Evolutionary conservation across 2,797 vertebrate genomes (phyloP), one percentile per base, ranked within the genome.

Genomic region (Tamandua tetradactyla): DNA sequence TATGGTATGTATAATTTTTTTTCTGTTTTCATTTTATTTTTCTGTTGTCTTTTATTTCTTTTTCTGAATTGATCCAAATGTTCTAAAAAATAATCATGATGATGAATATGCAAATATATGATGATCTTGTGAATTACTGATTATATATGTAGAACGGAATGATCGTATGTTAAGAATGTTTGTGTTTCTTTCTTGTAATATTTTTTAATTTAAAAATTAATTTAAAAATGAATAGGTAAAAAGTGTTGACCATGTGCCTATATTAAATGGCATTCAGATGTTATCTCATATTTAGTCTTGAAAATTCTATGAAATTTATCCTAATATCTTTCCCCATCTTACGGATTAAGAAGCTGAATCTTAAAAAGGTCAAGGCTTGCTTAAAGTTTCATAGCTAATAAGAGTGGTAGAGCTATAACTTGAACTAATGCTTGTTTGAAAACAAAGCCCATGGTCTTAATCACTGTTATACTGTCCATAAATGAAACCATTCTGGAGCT

Each of bases 241-340:
- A 83, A 87, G 25, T 80, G 22, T 88, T 76, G 72, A 78, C 35
- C 15, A 81, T 17, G 10, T 91, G 42, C 13, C 52, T 76, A 69
- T 66, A 42, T n/a, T 71, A 89, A 89, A 89, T 87, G 89, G 7
- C 20, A 82, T n/a, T 75, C 2, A 47, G 18, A 64, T 1, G 3
- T 92, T 57, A 84, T n/a, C 61, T 76, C 52, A 87, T 55, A 55
- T 68, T 84, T 90, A 62, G 64, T 76, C 72, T 11, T 90, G 71
- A 69, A 62, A 94, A 55, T 68, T 86, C 32, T 55, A 47, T 85
- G 23, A 86, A 61, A 32, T 27, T 72, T 44, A 82, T 57, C 35
- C 87, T 83, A 62, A 74, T 13, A 57, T 0, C 68, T 47, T 35
- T 40, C 27, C 86, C 14, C n/a, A 80, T 22, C 12, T 42, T 84